Evolutionary conservation across 2,113 vertebrate species (phyloP), one percentile per base, ranked within the genome.

Genomic region (Grammomys surdaster): DNA sequence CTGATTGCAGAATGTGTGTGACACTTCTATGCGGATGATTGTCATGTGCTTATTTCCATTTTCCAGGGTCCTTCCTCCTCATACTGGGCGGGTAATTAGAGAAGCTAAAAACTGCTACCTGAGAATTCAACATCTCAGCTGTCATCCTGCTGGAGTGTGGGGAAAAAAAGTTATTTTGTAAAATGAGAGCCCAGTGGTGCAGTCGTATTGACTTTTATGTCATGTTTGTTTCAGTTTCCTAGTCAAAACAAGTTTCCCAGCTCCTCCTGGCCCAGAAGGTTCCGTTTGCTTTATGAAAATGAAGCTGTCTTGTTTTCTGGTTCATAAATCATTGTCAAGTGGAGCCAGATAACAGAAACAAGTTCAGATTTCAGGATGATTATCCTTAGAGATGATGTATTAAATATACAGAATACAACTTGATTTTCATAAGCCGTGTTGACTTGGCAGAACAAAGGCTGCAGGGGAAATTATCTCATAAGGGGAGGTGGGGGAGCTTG

Each of bases 261-360:
- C 98, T 98, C 97, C 98, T 98, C 98, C 98, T 98, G 98, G 98
- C 98, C 98, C 98, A 98, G 98, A 98, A 98, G 98, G 98, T 98
- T 98, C 98, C 95, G 58, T 97, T 98, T 97, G 98, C 98, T 98
- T 98, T 98, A 98, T 98, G 98, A 99, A 99, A 99, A 99, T 99
- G 98, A 99, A 99, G 98, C 98, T 98, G 98, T 98, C 98, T 99
- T 98, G 98, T 99, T 98, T 98, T 98, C 98, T 98, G 98, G 97
- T 98, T 98, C 98, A 99, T 99, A 99, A 99, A 99, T 99, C 99
- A 99, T 98, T 99, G 98, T 99, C 98, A 99, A 96, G 97, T 91
- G 17, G 94, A 96, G 98, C 97, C 97, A 98, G 98, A 98, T 98
- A 98, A 98, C 97, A 98, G 98, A 98, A 98, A 98, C 97, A 98